A percentile compares a stretch with the other conserved stretches of the same genome.
phyloP scores from a whole-genome alignment of 2,113 vertebrate species.

The Silurus meridionalis region DNA sequence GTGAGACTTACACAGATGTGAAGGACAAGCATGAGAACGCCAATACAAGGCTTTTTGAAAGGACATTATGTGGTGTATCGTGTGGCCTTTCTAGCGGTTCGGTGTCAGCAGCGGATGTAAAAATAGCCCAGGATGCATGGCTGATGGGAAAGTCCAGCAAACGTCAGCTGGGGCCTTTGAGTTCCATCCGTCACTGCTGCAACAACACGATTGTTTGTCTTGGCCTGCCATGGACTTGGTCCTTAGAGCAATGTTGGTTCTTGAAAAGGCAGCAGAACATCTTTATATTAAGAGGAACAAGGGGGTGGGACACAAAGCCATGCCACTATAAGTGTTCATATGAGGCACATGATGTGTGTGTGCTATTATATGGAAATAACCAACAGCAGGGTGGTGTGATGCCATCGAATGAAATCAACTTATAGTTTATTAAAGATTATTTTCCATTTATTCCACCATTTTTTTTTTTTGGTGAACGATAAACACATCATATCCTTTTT shows the following conservation, averaged over 20 bases:
- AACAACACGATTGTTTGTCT: slow-evolving; percentile 57
- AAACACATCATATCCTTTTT: neutral
- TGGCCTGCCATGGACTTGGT: slow-evolving; percentile 48
- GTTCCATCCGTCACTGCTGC: slow-evolving; percentile 66
- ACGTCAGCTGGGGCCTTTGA: slow-evolving; percentile 71
- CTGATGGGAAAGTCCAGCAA: slow-evolving; percentile 72
- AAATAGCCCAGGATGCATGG: slow-evolving; percentile 69
- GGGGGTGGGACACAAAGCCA: neutral
- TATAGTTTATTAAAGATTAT: neutral
- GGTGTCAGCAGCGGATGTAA: slow-evolving; percentile 61
- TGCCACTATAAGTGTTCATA: neutral
- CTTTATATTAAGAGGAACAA: neutral
- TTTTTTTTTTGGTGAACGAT: too few species aligned
- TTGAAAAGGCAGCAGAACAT: neutral
- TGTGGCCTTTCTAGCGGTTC: slow-evolving; percentile 39
- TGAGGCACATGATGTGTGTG: neutral
- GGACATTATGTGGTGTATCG: slow-evolving; percentile 21
- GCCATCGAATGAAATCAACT: neutral
- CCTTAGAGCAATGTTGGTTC: slow-evolving; percentile 44
- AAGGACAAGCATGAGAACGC: neutral
- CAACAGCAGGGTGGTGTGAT: neutral
- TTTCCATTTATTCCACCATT: neutral
- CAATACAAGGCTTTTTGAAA: slow-evolving; percentile 7
- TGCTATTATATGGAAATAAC: neutral
- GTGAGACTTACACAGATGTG: neutral